Percentiles rank a stretch among this genome's conserved stretches.
phyloP scores from a whole-genome alignment of 1,140 invertebrate species.

The Cotesia vestalis region DNA sequence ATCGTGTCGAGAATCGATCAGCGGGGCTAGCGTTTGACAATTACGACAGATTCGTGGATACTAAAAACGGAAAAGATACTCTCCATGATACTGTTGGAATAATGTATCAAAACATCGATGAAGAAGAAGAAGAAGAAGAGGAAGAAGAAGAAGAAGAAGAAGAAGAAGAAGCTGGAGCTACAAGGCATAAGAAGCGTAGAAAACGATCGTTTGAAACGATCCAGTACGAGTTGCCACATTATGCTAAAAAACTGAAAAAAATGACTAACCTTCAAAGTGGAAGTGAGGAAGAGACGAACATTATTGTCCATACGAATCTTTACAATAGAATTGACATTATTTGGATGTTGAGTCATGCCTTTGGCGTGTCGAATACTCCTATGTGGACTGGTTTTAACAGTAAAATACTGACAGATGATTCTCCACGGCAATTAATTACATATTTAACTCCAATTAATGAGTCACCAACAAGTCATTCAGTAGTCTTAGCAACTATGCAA shows the following conservation, averaged over 20 bases:
- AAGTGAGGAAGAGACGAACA: background rate
- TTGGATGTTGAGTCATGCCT: conserved; percentile 30
- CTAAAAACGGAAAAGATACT: background rate
- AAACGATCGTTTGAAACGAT: background rate
- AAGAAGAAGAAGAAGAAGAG: conserved; percentile 1
- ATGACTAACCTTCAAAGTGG: background rate
- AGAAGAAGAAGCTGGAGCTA: background rate
- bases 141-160: too few species aligned
- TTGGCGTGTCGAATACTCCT: conserved; percentile 27
- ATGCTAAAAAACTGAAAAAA: background rate
- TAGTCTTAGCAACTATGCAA: conserved; percentile 5
- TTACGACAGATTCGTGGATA: conserved; percentile 7
- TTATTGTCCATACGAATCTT: background rate
- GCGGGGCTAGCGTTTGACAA: background rate
- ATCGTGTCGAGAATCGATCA: background rate
- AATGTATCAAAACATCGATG: conserved; percentile 7
- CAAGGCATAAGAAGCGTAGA: background rate
- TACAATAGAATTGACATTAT: background rate
- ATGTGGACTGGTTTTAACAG: conserved; percentile 39
- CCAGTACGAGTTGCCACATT: background rate
- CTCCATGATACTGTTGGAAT: conserved; percentile 13
- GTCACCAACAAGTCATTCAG: background rate
- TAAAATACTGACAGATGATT: conserved; percentile 24
- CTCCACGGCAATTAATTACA: background rate
- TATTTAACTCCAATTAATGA: conserved; percentile 28